These are phyloP conservation scores for Rhodeus uyekii DNA, from an alignment of 2,797 vertebrate species.

Conservation along the genomic window DNA sequence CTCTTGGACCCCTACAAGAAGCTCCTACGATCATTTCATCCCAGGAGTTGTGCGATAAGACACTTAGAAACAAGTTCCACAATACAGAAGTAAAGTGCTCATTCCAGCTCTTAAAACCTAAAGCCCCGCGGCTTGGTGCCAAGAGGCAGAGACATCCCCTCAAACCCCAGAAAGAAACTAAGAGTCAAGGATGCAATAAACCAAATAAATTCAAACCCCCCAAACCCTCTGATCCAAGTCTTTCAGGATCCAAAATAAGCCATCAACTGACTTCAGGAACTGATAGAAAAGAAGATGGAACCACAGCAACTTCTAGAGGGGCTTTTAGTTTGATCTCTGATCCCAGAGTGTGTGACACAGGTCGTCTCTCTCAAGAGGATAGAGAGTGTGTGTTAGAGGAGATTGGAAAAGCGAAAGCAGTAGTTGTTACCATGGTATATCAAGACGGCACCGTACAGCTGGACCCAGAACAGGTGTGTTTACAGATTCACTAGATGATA, in stretches of 20 bases:
- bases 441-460: slow-evolving; percentile 87
- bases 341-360: slow-evolving; percentile 72
- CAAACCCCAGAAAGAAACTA: neutral
- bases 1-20: slow-evolving; percentile 51
- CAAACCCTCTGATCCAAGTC: slow-evolving; percentile 38
- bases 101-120: neutral
- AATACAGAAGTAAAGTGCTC: neutral
- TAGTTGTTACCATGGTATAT: slow-evolving; percentile 83
- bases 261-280: slow-evolving; percentile 18
- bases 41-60: slow-evolving; percentile 16
- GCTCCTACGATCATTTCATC: neutral
- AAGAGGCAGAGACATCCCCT: neutral
- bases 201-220: neutral
- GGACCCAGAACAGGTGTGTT: slow-evolving; percentile 76
- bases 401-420: slow-evolving; percentile 63
- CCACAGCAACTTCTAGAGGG: slow-evolving; percentile 17
- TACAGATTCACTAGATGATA: neutral
- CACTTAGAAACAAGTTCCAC: neutral
- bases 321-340: slow-evolving; percentile 64
- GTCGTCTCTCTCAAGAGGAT: slow-evolving; percentile 70
- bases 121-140: neutral
- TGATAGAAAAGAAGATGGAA: neutral
- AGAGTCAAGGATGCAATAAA: slow-evolving; percentile 14
- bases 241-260: neutral
- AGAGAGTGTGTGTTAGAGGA: slow-evolving; percentile 70